phyloP scores from a whole-genome alignment of 2,113 vertebrate species.

The Callaeas wilsoni region DNA sequence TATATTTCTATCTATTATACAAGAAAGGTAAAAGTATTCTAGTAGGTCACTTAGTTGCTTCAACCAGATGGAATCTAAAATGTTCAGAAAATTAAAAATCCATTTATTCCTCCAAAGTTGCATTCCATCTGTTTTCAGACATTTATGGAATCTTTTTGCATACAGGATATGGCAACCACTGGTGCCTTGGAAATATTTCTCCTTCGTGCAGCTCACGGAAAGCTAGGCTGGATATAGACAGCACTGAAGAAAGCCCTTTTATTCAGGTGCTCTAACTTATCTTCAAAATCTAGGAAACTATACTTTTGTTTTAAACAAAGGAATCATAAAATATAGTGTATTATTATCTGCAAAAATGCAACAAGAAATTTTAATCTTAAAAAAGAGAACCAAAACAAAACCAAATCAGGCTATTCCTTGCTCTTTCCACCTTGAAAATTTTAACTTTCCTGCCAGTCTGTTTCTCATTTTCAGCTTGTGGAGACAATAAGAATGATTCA shows the following conservation, averaged over 20 bases:
- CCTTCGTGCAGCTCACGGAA: neutral
- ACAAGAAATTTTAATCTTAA: neutral
- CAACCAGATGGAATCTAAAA: slow-evolving; percentile 65
- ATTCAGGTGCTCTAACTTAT: slow-evolving; percentile 6
- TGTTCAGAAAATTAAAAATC: slow-evolving; percentile 64
- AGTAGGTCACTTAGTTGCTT: slow-evolving; percentile 50
- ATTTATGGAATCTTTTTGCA: slow-evolving; percentile 64
- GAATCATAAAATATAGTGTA: neutral
- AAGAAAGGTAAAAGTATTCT: slow-evolving; percentile 32
- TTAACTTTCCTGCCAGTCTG: slow-evolving; percentile 50
- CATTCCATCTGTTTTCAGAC: slow-evolving; percentile 64
- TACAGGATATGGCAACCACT: slow-evolving; percentile 50
- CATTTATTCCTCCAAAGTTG: slow-evolving; percentile 56
- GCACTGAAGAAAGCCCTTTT: neutral
- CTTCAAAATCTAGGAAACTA: neutral
- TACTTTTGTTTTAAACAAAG: neutral
- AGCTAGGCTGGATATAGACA: neutral
- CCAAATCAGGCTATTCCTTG: neutral
- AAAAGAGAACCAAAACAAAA: neutral
- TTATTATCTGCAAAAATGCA: neutral
- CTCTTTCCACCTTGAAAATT: slow-evolving; percentile 34
- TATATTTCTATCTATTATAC: neutral
- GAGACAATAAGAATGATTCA: slow-evolving; percentile 62
- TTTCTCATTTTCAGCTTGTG: slow-evolving; percentile 63
- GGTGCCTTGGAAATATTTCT: slow-evolving; percentile 49